phyloP scores from a whole-genome alignment of 2,797 vertebrate species.

The Pitangus sulphuratus region DNA sequence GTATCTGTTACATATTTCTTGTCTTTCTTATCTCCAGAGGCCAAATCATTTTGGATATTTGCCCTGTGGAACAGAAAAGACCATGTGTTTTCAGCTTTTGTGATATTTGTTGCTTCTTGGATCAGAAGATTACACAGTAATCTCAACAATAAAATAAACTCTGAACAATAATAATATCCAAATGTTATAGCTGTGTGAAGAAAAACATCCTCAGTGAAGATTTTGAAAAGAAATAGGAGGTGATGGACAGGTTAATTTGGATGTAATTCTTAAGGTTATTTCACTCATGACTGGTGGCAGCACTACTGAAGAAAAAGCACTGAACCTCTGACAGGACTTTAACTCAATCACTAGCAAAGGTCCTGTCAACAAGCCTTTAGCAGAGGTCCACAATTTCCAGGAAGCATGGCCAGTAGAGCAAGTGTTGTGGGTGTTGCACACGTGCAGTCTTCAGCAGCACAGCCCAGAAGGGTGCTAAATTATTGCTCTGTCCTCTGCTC shows the following conservation, averaged over 20 bases:
- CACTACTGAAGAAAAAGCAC: background rate
- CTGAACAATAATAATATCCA: background rate
- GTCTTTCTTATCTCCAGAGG: background rate
- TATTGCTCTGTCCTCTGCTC: background rate
- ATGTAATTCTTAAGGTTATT: background rate
- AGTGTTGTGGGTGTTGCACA: background rate
- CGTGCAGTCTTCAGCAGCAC: background rate
- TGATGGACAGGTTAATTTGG: background rate
- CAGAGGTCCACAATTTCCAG: background rate
- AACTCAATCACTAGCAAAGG: background rate
- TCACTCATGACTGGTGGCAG: background rate
- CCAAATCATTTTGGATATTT: background rate
- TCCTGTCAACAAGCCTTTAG: background rate
- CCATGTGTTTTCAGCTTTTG: background rate
- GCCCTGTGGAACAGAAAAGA: background rate
- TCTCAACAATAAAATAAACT: background rate
- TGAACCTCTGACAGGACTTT: background rate
- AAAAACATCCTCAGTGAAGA: background rate
- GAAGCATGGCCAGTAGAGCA: background rate
- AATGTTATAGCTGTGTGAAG: background rate
- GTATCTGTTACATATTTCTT: background rate
- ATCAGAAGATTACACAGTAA: slow-evolving; percentile 2
- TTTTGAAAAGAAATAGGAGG: background rate
- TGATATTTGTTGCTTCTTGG: background rate
- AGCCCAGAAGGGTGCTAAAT: background rate